Evolutionary conservation across 2,888 invertebrate species (phyloP), one percentile per base, ranked within the genome.

Genomic region (Ptilodon capucinus): DNA sequence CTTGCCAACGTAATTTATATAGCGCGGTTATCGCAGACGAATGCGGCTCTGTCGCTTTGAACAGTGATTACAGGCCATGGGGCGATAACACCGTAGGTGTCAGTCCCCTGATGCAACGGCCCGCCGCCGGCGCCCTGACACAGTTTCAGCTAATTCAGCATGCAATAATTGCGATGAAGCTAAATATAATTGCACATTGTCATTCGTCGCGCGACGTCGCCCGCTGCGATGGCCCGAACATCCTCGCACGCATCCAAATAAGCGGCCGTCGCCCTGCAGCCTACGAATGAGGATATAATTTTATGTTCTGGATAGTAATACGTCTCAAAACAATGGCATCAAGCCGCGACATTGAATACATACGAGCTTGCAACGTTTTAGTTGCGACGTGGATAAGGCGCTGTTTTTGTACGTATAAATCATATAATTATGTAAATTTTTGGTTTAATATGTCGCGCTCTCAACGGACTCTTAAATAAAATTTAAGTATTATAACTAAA

Each of bases 111-210:
- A 41, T 51, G 40, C 40, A 45, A 35, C 36, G 21, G 36, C 38
- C 25, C 36, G 28, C 14, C 30, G 38, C 44, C 46, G 57, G 40
- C 44, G 48, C 64, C 71, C 52, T 84, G 85, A 81, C 83, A 85
- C 71, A 86, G 75, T 83, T 87, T 78, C 74, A 74, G 71, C 73
- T 76, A 73, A 81, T 81, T 74, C 75, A 74, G 72, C 69, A 70
- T 66, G 70, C 71, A 73, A 76, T 81, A 79, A 82, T 81, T 81
- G 82, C 77, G 74, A 54, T 75, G 58, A 69, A 71, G 71, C 81
- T 87, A 85, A 81, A 85, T 81, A 84, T 86, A 85, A 83, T 79
- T 78, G 75, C 63, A 58, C 73, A 82, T 90, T 89, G 81, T 74
- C 76, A 89, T 86, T 81, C 86, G 62, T 56, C 49, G 52, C 75